Conservation (phyloP, 2,113 vertebrate species). For the Pluvianellus socialis region DNA sequence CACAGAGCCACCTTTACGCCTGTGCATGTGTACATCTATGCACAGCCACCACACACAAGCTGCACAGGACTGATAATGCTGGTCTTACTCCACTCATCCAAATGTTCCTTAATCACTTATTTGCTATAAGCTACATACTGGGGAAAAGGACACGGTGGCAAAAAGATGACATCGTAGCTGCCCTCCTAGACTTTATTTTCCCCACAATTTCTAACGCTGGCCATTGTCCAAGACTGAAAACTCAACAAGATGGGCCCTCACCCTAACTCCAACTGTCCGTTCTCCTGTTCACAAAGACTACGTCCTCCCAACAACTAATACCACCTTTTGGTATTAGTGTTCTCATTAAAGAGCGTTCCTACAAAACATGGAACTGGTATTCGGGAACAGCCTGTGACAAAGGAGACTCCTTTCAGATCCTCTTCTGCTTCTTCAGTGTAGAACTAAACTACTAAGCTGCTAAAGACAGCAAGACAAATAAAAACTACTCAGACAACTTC, state of each 20-base stretch:
- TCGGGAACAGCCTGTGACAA: not conserved
- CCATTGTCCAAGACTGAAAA: not conserved
- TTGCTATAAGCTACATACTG: not conserved
- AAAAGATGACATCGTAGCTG: not conserved
- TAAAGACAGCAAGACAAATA: not conserved
- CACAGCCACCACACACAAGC: not conserved
- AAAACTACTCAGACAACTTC: not conserved
- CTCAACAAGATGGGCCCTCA: accelerated
- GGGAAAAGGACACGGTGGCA: not conserved
- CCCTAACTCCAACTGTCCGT: not conserved
- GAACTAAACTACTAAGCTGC: not conserved
- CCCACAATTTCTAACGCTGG: not conserved
- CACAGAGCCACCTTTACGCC: not conserved
- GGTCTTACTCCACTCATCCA: not conserved
- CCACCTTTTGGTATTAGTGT: not conserved
- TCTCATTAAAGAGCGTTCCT: not conserved
- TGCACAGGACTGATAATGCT: not conserved
- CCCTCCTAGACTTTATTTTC: not conserved
- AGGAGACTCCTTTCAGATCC: not conserved
- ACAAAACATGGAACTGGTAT: not conserved
- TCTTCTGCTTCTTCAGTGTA: not conserved
- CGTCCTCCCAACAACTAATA: not conserved
- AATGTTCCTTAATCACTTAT: not conserved
- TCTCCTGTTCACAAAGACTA: not conserved
- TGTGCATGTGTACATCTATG: not conserved